Conservation (phyloP, 2,797 vertebrate genomes). For the Margarornis squamiger region DNA sequence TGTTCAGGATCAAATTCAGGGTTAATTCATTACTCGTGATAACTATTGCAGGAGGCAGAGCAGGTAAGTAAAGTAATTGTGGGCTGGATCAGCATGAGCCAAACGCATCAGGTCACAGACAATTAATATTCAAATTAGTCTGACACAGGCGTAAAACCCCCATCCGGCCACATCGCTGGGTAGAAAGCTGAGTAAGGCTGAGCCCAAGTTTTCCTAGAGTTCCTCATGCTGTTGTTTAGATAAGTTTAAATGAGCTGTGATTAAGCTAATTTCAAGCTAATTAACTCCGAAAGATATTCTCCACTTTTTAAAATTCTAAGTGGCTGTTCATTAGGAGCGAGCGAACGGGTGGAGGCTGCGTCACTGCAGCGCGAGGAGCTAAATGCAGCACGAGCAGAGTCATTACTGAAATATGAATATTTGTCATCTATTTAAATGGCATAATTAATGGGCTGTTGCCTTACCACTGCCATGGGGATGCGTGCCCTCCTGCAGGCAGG, state of each 20-base stretch:
- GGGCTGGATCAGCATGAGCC: not conserved
- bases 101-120: not conserved
- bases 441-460: slow-evolving; percentile 54
- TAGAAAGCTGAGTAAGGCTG: slow-evolving; percentile 69
- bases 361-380: slow-evolving; percentile 71
- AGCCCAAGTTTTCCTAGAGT: slow-evolving; percentile 76
- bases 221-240: slow-evolving; percentile 85
- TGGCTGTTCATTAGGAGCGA: slow-evolving; percentile 77
- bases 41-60: not conserved
- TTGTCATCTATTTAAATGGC: slow-evolving; percentile 69
- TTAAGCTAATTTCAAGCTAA: slow-evolving; percentile 87
- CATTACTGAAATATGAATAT: slow-evolving; percentile 72
- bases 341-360: slow-evolving; percentile 63
- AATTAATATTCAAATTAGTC: slow-evolving; percentile 44
- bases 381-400: slow-evolving; percentile 51
- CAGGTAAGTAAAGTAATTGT: not conserved
- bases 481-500: rapidly evolving
- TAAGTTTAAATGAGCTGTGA: slow-evolving; percentile 88
- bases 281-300: slow-evolving; percentile 86
- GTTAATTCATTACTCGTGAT: slow-evolving; percentile 34
- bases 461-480: not conserved
- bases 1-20: not conserved
- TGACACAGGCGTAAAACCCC: not conserved
- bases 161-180: not conserved
- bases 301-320: slow-evolving; percentile 80